Conservation (phyloP, 2,797 vertebrate genomes). For the Dermochelys coriacea region DNA sequence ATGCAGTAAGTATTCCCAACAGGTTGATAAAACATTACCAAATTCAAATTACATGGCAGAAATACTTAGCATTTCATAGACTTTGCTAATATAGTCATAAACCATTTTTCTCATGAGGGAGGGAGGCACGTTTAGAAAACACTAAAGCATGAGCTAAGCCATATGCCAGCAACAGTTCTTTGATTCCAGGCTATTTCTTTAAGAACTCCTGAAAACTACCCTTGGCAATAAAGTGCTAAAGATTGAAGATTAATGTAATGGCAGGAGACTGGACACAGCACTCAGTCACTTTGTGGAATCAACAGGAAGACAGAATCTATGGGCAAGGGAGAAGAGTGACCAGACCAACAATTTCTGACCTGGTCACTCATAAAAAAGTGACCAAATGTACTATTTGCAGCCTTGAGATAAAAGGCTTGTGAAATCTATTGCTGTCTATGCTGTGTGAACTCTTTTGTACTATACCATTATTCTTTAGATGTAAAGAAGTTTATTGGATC, state of each 20-base stretch:
- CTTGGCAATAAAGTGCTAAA: background rate
- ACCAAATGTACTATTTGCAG: background rate
- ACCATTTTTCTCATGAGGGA: background rate
- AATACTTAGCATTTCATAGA: background rate
- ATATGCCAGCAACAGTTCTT: background rate
- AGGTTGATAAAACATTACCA: background rate
- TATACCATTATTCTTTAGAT: background rate
- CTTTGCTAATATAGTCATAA: background rate
- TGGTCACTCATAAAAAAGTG: background rate
- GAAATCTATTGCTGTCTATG: background rate
- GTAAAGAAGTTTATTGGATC: background rate
- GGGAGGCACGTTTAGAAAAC: background rate
- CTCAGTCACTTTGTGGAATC: background rate
- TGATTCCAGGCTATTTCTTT: background rate
- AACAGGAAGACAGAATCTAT: background rate
- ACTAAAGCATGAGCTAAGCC: accelerated
- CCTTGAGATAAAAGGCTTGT: background rate
- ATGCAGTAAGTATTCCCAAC: background rate
- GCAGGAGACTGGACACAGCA: background rate
- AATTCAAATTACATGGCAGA: background rate
- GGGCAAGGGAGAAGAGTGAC: background rate
- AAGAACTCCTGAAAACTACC: accelerated
- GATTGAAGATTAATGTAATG: background rate
- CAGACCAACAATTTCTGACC: background rate
- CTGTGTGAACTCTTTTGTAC: background rate